Evolutionary conservation across 2,797 vertebrate species (phyloP).

Genomic region (Tamandua tetradactyla): DNA sequence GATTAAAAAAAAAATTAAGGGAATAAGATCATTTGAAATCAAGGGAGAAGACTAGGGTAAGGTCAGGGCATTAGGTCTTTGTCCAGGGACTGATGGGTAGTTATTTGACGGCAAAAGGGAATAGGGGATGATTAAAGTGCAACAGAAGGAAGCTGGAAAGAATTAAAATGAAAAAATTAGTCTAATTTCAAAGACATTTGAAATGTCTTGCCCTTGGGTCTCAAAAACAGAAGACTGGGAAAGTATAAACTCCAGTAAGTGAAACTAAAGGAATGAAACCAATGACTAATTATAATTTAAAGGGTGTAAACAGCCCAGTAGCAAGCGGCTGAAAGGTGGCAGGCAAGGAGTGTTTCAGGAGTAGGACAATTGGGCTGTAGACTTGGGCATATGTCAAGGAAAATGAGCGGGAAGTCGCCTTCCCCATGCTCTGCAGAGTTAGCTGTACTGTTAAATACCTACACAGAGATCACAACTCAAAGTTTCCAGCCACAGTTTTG

Average conservation of each 20-base stretch:
- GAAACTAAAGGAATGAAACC: not conserved
- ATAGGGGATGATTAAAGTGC: not conserved
- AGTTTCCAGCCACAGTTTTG: not conserved
- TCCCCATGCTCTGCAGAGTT: not conserved
- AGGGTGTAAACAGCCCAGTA: not conserved
- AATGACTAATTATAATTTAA: not conserved
- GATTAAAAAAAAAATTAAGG: not conserved
- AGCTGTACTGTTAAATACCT: not conserved
- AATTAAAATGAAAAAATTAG: not conserved
- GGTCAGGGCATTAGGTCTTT: not conserved
- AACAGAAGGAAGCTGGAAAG: not conserved
- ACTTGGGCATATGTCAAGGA: not conserved
- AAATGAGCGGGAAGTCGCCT: not conserved
- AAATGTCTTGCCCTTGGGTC: not conserved
- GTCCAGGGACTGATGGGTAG: not conserved
- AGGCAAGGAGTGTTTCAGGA: not conserved
- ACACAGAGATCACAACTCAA: not conserved
- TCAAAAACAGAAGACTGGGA: not conserved
- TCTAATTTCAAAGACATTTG: conserved; percentile 27
- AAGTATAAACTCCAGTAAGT: not conserved
- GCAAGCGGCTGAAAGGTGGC: not conserved
- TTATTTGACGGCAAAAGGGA: not conserved
- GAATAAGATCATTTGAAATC: not conserved
- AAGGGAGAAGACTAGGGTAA: not conserved
- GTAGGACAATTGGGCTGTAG: not conserved